Evolutionary conservation across 2,113 vertebrate genomes (phyloP).

Genomic region (Pseudonaja textilis): DNA sequence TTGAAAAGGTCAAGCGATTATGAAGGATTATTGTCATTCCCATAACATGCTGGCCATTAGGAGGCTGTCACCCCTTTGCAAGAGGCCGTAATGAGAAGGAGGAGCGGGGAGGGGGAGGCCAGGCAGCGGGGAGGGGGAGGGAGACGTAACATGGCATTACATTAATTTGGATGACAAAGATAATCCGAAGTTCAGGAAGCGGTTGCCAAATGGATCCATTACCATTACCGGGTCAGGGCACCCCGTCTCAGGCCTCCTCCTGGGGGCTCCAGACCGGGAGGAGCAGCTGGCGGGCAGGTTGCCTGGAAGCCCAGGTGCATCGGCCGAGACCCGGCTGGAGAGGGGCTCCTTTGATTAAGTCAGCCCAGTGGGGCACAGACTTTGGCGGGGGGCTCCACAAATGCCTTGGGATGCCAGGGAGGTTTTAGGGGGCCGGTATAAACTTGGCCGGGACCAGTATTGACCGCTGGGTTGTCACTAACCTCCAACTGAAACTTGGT

Average conservation of each 20-base stretch:
- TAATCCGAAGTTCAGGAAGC: constrained; percentile 57
- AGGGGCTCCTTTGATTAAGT: not conserved
- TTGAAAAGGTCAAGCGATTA: not conserved
- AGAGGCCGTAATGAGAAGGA: constrained; percentile 24
- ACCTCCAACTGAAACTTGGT: not conserved
- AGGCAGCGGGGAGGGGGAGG: not conserved
- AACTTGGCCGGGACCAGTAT: not conserved
- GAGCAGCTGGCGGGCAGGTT: rapidly evolving
- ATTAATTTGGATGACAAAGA: constrained; percentile 61
- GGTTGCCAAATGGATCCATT: constrained; percentile 50
- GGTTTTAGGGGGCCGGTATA: not conserved
- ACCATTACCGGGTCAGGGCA: constrained; percentile 41
- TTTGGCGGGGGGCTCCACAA: not conserved
- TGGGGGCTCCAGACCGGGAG: rapidly evolving
- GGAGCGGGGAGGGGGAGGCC: not conserved
- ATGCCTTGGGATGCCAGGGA: not conserved
- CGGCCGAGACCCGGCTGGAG: not conserved
- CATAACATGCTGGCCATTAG: not conserved
- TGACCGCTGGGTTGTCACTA: not conserved
- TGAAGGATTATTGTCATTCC: rapidly evolving
- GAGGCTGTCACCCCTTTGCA: constrained; percentile 26
- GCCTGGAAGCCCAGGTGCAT: not conserved
- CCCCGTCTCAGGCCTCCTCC: constrained; percentile 12
- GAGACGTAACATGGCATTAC: constrained; percentile 28
- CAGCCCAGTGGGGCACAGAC: not conserved